Evolutionary conservation across 2,113 vertebrate genomes (phyloP).

Genomic region (Piprites chloris): DNA sequence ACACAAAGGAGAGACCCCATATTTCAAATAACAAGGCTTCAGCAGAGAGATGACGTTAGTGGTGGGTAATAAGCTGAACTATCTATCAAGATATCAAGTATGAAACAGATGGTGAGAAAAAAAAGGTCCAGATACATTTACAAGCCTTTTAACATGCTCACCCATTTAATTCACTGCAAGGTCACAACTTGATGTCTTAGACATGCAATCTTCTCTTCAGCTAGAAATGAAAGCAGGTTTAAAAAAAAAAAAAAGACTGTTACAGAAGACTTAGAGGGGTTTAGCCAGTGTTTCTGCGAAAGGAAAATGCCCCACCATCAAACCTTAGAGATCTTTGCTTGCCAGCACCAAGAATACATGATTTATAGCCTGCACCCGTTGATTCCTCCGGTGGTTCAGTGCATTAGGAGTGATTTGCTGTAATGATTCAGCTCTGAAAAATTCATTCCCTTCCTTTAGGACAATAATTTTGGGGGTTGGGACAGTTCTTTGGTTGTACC

Average conservation of each 20-base stretch:
- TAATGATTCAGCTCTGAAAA: not conserved
- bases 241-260: not conserved
- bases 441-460: not conserved
- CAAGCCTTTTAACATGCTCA: slow-evolving; percentile 51
- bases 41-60: slow-evolving; percentile 69
- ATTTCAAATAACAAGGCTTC: slow-evolving; percentile 73
- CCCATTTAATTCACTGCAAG: slow-evolving; percentile 65
- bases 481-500: not conserved
- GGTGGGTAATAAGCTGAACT: slow-evolving; percentile 70
- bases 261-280: not conserved
- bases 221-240: not conserved
- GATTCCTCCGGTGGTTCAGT: not conserved
- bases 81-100: slow-evolving; percentile 75
- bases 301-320: not conserved
- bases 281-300: not conserved
- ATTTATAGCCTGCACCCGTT: not conserved
- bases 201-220: slow-evolving; percentile 34
- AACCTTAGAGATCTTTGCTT: not conserved
- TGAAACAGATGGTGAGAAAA: slow-evolving; percentile 70
- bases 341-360: not conserved
- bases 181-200: slow-evolving; percentile 58
- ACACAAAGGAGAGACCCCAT: slow-evolving; percentile 69
- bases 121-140: slow-evolving; percentile 54
- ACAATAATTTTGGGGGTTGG: not conserved
- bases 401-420: not conserved